Base-by-base conservation (phyloP, 2,888 invertebrate genomes). In the Drosophila setosimentum region DNA sequence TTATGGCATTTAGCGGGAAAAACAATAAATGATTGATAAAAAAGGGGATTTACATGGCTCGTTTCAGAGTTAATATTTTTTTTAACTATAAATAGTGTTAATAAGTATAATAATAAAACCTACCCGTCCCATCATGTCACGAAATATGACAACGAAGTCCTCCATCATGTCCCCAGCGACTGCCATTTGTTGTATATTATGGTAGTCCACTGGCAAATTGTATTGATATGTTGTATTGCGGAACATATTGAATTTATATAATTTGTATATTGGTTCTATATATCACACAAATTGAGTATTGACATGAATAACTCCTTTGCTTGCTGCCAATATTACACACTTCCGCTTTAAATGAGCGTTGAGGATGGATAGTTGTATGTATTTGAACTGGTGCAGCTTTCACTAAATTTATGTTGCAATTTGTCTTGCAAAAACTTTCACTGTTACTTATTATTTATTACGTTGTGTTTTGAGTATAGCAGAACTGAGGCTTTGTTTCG, bases 121-220 rank as follows among this genome's bases (percentile, higher is more conserved):
- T 95, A 96, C 96, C 96, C 95, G 95, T 93, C 94, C 94, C 93
- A 96, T 94, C 91, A 96, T 94, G 87, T 96, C 95, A 81, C 95
- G 95, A 91, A 96, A 95, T 91, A 96, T 94, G 87, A 95, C 93
- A 89, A 96, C 94, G 93, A 96, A 96, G 93, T 96, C 96, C 92
- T 96, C 96, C 93, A 96, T 94, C 87, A 96, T 95, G 93, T 96
- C 96, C 83, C 96, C 96, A 82, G 95, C 92, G 94, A 91, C 94
- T 92, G 87, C 94, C 93, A 83, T 94, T 94, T 95, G 92, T 82
- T 95, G 91, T 30, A 94, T 92, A 95, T 96, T 91, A 70, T 91
- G 92, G 75, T 91, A 92, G 91, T 96, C 96, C 91, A 95, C 93
- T 91, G 95, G 95, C 95, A 96, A 95, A 91, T 93, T 94, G 63